These are phyloP conservation scores for Tethea ocularis DNA, from an alignment of 2,888 invertebrate species.

Conservation along the genomic window DNA sequence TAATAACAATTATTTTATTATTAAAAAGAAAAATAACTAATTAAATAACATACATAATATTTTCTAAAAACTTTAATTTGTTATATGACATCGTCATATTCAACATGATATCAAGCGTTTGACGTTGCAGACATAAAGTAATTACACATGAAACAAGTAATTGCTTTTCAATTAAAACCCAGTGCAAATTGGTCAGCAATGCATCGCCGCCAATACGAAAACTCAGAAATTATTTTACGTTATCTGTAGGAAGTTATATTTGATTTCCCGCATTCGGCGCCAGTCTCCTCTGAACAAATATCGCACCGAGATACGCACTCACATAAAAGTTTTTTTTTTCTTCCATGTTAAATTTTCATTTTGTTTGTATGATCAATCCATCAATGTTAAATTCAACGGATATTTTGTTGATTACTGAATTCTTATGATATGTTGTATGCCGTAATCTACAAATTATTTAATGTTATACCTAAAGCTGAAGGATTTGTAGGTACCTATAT, in stretches of 20 bases:
- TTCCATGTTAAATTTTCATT: conserved; percentile 11
- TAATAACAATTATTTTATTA: no score
- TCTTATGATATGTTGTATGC: no score
- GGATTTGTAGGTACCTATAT: no score
- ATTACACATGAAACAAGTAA: conserved; percentile 29
- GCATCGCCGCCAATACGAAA: conserved; percentile 18
- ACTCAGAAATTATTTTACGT: conserved; percentile 26
- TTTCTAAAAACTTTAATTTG: no score
- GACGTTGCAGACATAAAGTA: conserved; percentile 17
- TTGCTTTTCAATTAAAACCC: conserved; percentile 43
- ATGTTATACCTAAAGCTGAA: no score
- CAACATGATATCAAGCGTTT: no score
- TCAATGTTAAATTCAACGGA: not conserved
- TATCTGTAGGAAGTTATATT: conserved; percentile 10
- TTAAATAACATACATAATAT: no score
- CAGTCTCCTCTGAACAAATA: conserved; percentile 6
- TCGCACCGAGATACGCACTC: conserved; percentile 14
- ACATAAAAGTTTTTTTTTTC: conserved; percentile 16
- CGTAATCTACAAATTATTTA: no score
- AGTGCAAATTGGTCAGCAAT: conserved; percentile 36
- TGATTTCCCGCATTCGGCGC: not conserved
- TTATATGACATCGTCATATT: no score
- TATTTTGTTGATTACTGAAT: no score
- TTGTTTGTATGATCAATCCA: conserved; percentile 14
- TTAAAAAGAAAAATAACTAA: no score